Evolutionary conservation across 1,140 invertebrate genomes (phyloP).

Genomic region (Ridgeia piscesae): DNA sequence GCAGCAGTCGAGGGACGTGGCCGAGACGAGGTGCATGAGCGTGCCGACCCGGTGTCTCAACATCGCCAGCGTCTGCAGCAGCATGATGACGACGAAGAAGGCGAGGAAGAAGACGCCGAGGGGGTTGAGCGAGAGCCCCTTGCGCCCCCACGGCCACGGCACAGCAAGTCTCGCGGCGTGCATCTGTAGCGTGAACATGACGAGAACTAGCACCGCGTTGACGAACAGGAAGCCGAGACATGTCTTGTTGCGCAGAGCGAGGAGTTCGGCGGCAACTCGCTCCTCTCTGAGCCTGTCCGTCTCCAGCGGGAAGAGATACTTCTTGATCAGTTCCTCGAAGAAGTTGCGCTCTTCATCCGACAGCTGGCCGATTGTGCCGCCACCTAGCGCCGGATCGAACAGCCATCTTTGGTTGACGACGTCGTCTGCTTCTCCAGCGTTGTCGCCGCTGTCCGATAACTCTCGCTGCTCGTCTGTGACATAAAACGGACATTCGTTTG

Average conservation of each 20-base stretch:
- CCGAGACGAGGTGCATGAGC: background rate
- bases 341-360: constrained; percentile 66
- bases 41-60: background rate
- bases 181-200: constrained; percentile 83
- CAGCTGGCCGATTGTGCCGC: background rate
- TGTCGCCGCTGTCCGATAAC: background rate
- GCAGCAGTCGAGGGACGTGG: background rate
- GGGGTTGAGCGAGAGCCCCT: background rate
- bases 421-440: background rate
- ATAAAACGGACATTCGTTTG: background rate
- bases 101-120: background rate
- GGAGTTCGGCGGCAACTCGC: constrained; percentile 77
- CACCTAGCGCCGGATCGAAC: constrained; percentile 15
- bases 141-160: background rate
- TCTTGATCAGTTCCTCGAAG: constrained; percentile 91
- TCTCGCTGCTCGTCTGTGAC: background rate
- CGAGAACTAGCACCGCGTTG: constrained; percentile 95
- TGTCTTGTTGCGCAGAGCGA: constrained; percentile 88
- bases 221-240: constrained; percentile 97
- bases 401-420: background rate
- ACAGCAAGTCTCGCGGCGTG: background rate
- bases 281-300: constrained; percentile 88
- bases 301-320: constrained; percentile 91
- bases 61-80: background rate
- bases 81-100: background rate